Percentiles rank a stretch among this genome's conserved stretches.
phyloP scores from a whole-genome alignment of 1,140 invertebrate species.

The Asobara japonica region DNA sequence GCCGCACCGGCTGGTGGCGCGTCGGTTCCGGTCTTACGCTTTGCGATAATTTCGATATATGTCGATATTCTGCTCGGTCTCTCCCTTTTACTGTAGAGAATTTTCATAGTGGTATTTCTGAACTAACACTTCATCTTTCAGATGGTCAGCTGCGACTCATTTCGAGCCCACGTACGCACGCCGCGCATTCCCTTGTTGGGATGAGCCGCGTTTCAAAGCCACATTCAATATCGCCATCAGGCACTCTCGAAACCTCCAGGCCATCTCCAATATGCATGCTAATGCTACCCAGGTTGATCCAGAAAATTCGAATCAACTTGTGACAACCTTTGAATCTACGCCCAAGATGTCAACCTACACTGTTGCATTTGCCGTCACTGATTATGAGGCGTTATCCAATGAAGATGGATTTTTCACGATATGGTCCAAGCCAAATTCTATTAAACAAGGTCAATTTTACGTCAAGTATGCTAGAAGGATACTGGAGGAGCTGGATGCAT shows the following conservation, averaged over 20 bases:
- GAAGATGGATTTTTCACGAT: conserved; percentile 40
- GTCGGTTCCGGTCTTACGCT: too few relatives aligned
- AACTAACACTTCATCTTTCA: conserved; percentile 35
- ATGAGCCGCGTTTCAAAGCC: conserved; percentile 75
- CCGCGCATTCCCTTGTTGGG: conserved; percentile 78
- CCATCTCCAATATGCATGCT: conserved; percentile 80
- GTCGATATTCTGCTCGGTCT: too few relatives aligned
- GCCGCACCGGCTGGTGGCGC: too few relatives aligned
- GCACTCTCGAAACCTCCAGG: conserved; percentile 49
- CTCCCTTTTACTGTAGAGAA: too few relatives aligned
- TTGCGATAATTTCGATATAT: too few relatives aligned
- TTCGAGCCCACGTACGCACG: conserved; percentile 77
- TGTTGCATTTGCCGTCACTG: conserved; percentile 79
- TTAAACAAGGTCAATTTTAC: conserved; percentile 65
- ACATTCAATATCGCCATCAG: conserved; percentile 67
- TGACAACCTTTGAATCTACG: conserved; percentile 41
- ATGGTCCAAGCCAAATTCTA: conserved; percentile 68
- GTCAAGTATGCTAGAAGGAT: conserved; percentile 44
- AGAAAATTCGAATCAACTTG: background rate
- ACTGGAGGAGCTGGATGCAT: conserved; percentile 42
- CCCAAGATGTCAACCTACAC: conserved; percentile 79
- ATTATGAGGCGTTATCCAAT: conserved; percentile 63
- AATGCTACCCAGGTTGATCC: conserved; percentile 38
- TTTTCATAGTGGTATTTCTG: too few relatives aligned
- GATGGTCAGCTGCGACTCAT: conserved; percentile 70